Base-by-base conservation (phyloP, 2,888 invertebrate species). In the Drymonia ruficornis region DNA sequence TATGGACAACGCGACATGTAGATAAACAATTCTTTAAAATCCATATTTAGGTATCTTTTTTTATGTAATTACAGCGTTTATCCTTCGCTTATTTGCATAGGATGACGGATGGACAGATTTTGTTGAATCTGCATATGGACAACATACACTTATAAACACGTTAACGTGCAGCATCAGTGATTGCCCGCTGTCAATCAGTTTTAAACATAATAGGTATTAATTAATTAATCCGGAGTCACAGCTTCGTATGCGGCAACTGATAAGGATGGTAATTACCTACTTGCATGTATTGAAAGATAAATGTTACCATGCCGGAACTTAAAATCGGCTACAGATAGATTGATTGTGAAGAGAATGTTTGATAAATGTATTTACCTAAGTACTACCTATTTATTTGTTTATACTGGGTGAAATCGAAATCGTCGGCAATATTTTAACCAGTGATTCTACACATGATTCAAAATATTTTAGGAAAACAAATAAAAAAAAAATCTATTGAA, bases 281-380 rank as follows among this genome's bases (percentile, higher is more conserved):
- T n/a, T n/a, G n/a, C n/a, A n/a, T n/a, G n/a, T 42, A 51, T 50
- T 43, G 31, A 9, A 49, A 59, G 72, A 74, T 70, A 73, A 61
- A 66, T 53, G 65, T 67, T 65, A 62, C 61, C 52, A 63, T 64
- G 61, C 60, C 57, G 67, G 63, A 72, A 65, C 65, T 70, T 62
- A 63, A 51, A 52, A 53, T 13, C 23, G 42, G 42, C 44, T 45
- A 28, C 47, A 44, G 49, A 52, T n/a, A 52, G 11, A 48, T 44
- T 31, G 7, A 2, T 23, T 31, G 31, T 11, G 2, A 31, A 31
- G 31, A 9, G 8, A 2, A 9, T 11, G 11, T 2, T 31, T 31
- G 3, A 31, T 31, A 11, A 31, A 3, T 31, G 11, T 9, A 9
- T 11, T 31, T 11, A 31, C 9, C 9, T 11, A 11, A 8, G 11